Evolutionary conservation across 2,888 invertebrate genomes (phyloP), one percentile per base, ranked within the genome.

Genomic region (Pristionchus fissidentatus): DNA sequence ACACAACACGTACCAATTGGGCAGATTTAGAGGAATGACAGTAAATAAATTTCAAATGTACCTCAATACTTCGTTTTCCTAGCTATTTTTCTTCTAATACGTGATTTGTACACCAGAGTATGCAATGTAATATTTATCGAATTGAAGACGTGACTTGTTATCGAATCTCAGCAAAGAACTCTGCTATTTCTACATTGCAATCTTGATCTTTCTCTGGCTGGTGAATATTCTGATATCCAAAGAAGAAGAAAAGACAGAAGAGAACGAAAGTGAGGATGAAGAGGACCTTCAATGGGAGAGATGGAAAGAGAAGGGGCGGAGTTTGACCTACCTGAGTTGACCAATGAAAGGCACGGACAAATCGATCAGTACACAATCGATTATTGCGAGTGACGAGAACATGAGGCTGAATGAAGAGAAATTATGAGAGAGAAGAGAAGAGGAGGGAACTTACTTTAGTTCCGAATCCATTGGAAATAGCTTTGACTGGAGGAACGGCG

Each of bases 231-330:
- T 62, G 66, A 55, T 81, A 81, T 10, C 62, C 81, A n/a, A 81
- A 81, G 66, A 66, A 81, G 81, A 81, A 81, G 66, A 81, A 81
- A 35, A 81, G 66, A 46, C 81, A 81, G 81, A 81, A 81, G 62
- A 66, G 46, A 35, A 66, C 43, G 66, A 81, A 81, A 5, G 66
- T 35, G 32, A 66, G 62, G 32, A 81, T 62, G 35, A 81, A 81
- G 46, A 81, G 62, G 22, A 81, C 41, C 66, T 62, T 32, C 1
- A 66, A n/a, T 41, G 5, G 1, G 32, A 49, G 29, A 29, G 62
- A 8, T n/a, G n/a, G n/a, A n/a, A n/a, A n/a, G 62, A 7, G 62
- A 29, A 29, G 32, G 32, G 62, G 62, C n/a, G 29, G 35, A 62
- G n/a, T 62, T 41, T 13, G 1, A 22, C 79, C 38, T 29, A 81